Evolutionary conservation across 2,113 vertebrate species (phyloP), one percentile per base, ranked within the genome.

Genomic region (Phyllostomus discolor): DNA sequence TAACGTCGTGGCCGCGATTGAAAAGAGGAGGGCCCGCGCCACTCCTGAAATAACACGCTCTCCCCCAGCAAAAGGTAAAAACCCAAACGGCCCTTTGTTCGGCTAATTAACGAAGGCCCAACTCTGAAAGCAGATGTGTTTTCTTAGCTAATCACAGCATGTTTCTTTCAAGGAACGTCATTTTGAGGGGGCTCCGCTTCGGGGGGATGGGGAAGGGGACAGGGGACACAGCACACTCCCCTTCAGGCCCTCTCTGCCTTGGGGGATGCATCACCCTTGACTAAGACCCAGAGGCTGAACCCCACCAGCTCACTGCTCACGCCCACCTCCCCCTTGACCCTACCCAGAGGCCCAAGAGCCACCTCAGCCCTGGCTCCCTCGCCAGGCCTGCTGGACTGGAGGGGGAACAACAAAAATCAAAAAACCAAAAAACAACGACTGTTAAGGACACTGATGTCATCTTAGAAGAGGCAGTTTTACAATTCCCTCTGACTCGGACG

Each of bases 51-150:
- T 98, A 98, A 98, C 98, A 98, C 98, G 95, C 97, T 98, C 97
- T 98, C 97, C 97, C 95, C 96, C 97, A 98, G 98, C 97, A 98
- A 98, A 98, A 98, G 98, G 97, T 97, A 98, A 98, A 98, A 98
- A 97, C 98, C 97, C 98, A 95, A 97, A 95, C 95, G 94, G 91
- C 97, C 92, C 97, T 98, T 98, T 98, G 98, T 98, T 98, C 98
- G 96, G 98, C 98, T 98, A 98, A 98, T 98, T 98, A 99, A 98
- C 98, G 94, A 98, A 98, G 97, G 97, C 96, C 98, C 97, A 98
- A 98, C 97, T 98, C 98, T 96, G 96, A 98, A 99, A 98, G 98
- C 98, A 98, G 98, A 98, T 98, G 98, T 98, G 98, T 99, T 98
- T 98, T 98, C 97, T 98, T 98, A 98, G 98, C 98, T 98, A 99